Base-by-base conservation (phyloP, 2,797 vertebrate species). In the Coranthus polyacanthus region DNA sequence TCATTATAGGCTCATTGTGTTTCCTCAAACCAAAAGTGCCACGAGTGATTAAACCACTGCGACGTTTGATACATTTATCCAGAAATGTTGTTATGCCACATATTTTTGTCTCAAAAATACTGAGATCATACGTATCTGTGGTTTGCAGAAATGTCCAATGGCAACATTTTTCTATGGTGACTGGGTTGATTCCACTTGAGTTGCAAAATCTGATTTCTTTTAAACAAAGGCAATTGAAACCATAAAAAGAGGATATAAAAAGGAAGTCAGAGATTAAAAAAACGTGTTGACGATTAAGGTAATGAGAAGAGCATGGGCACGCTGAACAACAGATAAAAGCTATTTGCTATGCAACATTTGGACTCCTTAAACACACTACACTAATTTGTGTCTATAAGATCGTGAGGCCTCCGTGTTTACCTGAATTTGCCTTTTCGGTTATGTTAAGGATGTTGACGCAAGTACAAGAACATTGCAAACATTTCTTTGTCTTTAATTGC, bases 401-500 rank as follows among this genome's bases (percentile, higher is more conserved):
- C 38, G 3, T 12, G 12, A 59, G 37, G 11, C 4, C 15, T 46
- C 6, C 3, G 2, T 47, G 32, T 71, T 55, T 32, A 56, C 37
- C 46, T 26, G 9, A 32, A 39, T 57, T 13, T 8, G 12, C 36
- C 8, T 34, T 36, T 47, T 10, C 0, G 0, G 12, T 32, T 4
- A 49, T 39, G 55, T 47, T 38, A 8, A 6, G 5, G 13, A 42
- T 39, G 21, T 59, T 69, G 26, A 29, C 34, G n/a, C 6, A 29
- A 55, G 36, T 2, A 6, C 21, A 5, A 57, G 43, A 50, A 34
- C 68, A n/a, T 32, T 6, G 55, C 51, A 53, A 68, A 68, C 53
- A 47, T 63, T 34, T 59, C 18, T 7, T 42, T 36, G 11, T 56
- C 43, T 68, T 50, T 57, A 61, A 65, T 43, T 55, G 64, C 47